Base-by-base conservation (phyloP, 2,888 invertebrate species). In the Nineta flava region DNA sequence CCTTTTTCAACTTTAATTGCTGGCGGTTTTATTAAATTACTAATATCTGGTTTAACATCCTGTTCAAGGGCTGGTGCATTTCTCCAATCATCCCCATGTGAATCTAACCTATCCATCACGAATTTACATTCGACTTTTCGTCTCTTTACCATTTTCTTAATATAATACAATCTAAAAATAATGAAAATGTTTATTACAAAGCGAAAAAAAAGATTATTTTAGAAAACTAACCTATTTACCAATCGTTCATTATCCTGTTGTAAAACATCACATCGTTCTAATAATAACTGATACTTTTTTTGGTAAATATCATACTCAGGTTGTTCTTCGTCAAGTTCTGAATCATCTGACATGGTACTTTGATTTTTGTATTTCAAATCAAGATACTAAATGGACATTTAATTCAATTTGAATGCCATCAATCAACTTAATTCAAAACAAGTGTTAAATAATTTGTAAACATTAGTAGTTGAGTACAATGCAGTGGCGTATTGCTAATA, bases 211-310 rank as follows among this genome's bases (percentile, higher is more conserved):
- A 16, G 19, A 48, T 44, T 16, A 32, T 21, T 34, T 16, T 53
- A 57, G 38, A 48, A 44, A 55, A 41, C 53, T 53, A 55, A 76
- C 77, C 76, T 75, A 67, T 75, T 75, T 51, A 83, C 78, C 55
- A 84, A 70, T 65, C 82, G 74, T 63, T 84, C 83, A 65, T 84
- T 85, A 61, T 83, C 80, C 74, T 83, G 81, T 62, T 84, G 83
- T 56, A 85, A 69, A 57, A 79, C 75, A 67, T 82, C 79, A 65
- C 84, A 84, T 72, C 82, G 76, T 62, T 83, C 82, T 55, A 82
- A 65, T 51, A 85, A 66, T 58, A 83, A 67, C 64, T 82, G 79
- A 64, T 81, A 83, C 68, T 83, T 84, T 63, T 77, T 76, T 60
- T 80, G 80, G 63, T 83, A 82, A 62, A 79, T 70, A 62, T 82